Base-by-base conservation (phyloP, 30 jellyfish, hydroid and myxozoan species). In the Aurelia sp. region DNA sequence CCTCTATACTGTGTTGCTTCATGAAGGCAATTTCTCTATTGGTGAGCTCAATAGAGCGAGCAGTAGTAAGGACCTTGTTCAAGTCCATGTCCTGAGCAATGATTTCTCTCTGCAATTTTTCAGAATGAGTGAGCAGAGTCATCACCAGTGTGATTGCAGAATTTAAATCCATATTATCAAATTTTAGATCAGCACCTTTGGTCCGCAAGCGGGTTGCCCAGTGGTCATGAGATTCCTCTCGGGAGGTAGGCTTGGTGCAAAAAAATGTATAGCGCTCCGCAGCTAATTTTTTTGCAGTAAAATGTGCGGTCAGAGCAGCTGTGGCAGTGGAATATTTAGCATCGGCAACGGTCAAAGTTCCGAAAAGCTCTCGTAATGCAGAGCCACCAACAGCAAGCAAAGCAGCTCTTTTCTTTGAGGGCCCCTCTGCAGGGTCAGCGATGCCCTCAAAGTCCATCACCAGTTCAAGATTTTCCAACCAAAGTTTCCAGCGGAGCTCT, bases 71-170 rank as follows among this genome's bases (percentile, higher is more conserved):
- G n/a, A n/a, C n/a, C n/a, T n/a, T n/a, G n/a, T n/a, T n/a, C n/a
- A n/a, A n/a, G n/a, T n/a, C n/a, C n/a, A n/a, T n/a, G n/a, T n/a
- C n/a, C n/a, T n/a, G n/a, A n/a, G n/a, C n/a, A n/a, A n/a, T n/a
- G n/a, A n/a, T n/a, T n/a, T n/a, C n/a, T n/a, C n/a, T n/a, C n/a
- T n/a, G n/a, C n/a, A n/a, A n/a, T n/a, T n/a, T n/a, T n/a, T n/a
- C n/a, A 10, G 73, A 44, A 70, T 71, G 85, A 73, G 85, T 73
- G 85, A 33, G 75, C 37, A 73, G 76, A 8, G 79, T n/a, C 76
- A 73, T 52, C 76, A 73, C 85, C 76, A 73, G 37, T 52, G 59
- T 73, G 85, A 73, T 73, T 41, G 75, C 76, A 23, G 59, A 44
- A 52, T 73, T 52, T 37, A 37, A 41, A 52, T 73, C 76, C 85